Conservation (phyloP, 2,888 invertebrate genomes). For the Parascotia fuliginaria region DNA sequence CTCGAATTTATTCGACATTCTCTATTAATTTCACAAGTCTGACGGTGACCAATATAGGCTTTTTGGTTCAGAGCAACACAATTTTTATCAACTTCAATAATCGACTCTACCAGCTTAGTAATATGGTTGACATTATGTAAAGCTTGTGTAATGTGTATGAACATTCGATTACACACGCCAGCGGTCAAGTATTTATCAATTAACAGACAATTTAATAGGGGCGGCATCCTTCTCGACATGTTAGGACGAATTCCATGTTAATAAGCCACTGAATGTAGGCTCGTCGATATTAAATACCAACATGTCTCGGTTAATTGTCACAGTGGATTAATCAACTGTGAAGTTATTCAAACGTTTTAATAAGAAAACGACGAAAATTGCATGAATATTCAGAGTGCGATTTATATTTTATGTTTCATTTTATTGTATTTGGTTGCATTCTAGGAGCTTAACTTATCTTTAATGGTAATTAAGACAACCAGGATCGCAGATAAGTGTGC, state of each 20-base stretch:
- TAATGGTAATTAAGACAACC: no score
- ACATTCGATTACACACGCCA: constrained; percentile 81
- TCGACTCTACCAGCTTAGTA: background rate
- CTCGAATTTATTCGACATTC: constrained; percentile 50
- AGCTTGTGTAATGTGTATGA: constrained; percentile 58
- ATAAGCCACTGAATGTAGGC: constrained; percentile 46
- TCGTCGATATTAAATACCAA: constrained; percentile 43
- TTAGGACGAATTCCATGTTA: constrained; percentile 64
- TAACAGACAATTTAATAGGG: constrained; percentile 77
- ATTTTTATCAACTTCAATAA: constrained; percentile 20
- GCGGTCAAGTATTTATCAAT: constrained; percentile 83
- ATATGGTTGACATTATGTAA: constrained; percentile 24
- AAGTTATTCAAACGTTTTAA: constrained; percentile 19
- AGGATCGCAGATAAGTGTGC: no score
- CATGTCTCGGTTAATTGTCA: constrained; percentile 28
- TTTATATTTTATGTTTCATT: no score
- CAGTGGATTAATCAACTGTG: constrained; percentile 15
- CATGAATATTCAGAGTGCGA: background rate
- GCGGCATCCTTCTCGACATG: constrained; percentile 64
- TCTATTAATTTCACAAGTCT: constrained; percentile 42
- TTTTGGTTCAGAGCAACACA: constrained; percentile 19
- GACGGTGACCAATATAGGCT: constrained; percentile 27
- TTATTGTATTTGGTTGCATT: no score
- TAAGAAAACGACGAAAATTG: background rate
- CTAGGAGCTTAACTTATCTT: no score